phyloP scores from a whole-genome alignment of 1,140 invertebrate genomes.

The Aphidius ervi region DNA sequence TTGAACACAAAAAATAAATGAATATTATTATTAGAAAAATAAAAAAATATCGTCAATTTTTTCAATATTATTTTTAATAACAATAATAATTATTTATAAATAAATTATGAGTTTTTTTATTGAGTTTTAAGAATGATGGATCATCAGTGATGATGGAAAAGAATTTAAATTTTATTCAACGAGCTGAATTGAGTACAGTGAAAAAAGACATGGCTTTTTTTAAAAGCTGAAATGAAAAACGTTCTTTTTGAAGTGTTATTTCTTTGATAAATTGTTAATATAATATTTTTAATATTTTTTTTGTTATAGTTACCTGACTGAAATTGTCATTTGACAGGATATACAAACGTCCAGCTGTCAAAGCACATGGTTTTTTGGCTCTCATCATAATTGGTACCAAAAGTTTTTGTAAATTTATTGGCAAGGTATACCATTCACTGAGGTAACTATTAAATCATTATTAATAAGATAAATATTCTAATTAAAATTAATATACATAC shows the following conservation, averaged over 20 bases:
- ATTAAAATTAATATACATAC: slow-evolving; percentile 16
- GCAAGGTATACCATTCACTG: too few relatives aligned
- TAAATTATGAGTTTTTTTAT: too few relatives aligned
- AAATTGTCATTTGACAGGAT: not conserved
- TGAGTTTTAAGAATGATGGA: not conserved
- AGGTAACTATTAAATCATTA: too few relatives aligned
- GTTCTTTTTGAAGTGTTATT: too few relatives aligned
- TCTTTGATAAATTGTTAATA: not conserved
- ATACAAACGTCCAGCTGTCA: not conserved
- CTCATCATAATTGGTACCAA: not conserved
- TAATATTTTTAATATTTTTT: not conserved
- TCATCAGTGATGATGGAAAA: too few relatives aligned
- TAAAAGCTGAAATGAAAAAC: slow-evolving; percentile 18
- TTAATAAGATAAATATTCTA: too few relatives aligned
- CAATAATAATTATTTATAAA: too few relatives aligned
- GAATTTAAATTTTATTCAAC: not conserved
- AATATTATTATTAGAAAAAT: too few relatives aligned
- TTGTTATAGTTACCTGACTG: not conserved
- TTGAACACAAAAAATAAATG: too few relatives aligned
- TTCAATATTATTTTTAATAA: too few relatives aligned
- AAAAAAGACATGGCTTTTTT: slow-evolving; percentile 23
- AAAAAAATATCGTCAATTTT: too few relatives aligned
- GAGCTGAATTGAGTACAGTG: slow-evolving; percentile 18
- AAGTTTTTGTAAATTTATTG: not conserved
- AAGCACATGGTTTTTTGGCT: not conserved